Base-by-base conservation (phyloP, 2,113 vertebrate genomes). In the Cygnus buccinator region DNA sequence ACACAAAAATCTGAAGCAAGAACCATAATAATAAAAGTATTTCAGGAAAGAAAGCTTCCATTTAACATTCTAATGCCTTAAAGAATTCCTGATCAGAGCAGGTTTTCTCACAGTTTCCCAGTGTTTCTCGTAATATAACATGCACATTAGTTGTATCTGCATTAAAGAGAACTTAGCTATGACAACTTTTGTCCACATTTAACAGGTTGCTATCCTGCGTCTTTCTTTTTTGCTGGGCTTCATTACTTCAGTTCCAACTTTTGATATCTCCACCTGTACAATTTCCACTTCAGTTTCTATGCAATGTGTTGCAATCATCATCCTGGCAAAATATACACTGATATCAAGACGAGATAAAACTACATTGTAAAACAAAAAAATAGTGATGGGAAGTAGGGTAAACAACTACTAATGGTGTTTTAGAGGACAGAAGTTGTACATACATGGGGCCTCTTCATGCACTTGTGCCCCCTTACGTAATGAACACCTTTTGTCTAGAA, bases 171-270 rank as follows among this genome's bases (percentile, higher is more conserved):
- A 50, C 21, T 58, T 89, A n/a, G 52, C 95, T 93, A 94, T 93
- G 77, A 88, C 97, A 96, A 98, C 77, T 91, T 97, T 76, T 97
- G 91, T 59, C 93, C 96, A 39, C 3, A 70, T 59, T 86, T 67
- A 46, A 94, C 94, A 23, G 78, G 78, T 43, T 67, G 94, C 81
- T 82, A 94, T 74, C 94, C 94, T 43, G 76, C 70, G 25, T 50
- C 31, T 26, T 94, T 97, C 59, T 93, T 2, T 67, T 52, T 66
- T 77, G 89, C 48, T 91, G 58, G 78, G 97, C 97, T 72, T 96
- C 85, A 58, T 82, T 92, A 2, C 95, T 97, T 89, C 91, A 96
- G 7, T 92, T 96, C 90, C 96, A 97, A 20, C 37, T 94, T 94
- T 23, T 66, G 52, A 58, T 89, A 95, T 80, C 37, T 92, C 43